Evolutionary conservation across 2,888 invertebrate species (phyloP), one percentile per base, ranked within the genome.

Genomic region (Scelioninae gen. 1): DNA sequence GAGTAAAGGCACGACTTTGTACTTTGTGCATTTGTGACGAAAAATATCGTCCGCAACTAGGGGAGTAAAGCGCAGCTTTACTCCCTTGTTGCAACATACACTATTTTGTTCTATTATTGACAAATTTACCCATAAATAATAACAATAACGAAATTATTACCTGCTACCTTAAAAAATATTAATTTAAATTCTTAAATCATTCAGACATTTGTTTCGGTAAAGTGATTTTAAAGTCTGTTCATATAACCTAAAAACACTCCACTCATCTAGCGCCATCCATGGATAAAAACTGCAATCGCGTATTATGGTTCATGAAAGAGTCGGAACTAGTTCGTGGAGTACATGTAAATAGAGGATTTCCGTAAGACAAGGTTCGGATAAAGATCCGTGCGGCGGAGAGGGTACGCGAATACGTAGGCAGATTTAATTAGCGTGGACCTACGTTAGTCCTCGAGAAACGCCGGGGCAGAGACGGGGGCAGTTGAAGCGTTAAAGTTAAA

Each of bases 401-500:
- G 65, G 75, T 56, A 55, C 72, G 76, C 65, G 76, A 76, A 63
- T 84, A 68, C 76, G 69, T 76, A 80, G 84, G 76, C 84, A 89
- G 90, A 91, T 91, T 92, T 91, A 92, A 91, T 92, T 92, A 91
- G 92, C 90, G 89, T 91, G 90, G 90, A 89, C 90, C 88, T 81
- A 84, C 79, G 66, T 55, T 72, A 79, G 82, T 82, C 85, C 87
- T 87, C 85, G 87, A 86, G 85, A 86, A 84, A 85, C 86, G 85
- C 83, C 85, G 78, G 66, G 68, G 75, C 58, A 68, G 62, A 74
- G 68, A 82, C 75, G 77, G 74, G 87, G 85, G 87, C 87, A 90
- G 89, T 89, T 90, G 89, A 87, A 90, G 92, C 92, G 92, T 92
- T 92, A 92, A 92, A 92, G 92, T 92, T 92, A 92, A 92, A 92